Evolutionary conservation across 2,888 invertebrate species (phyloP).

Genomic region (Thereva nobilitata): DNA sequence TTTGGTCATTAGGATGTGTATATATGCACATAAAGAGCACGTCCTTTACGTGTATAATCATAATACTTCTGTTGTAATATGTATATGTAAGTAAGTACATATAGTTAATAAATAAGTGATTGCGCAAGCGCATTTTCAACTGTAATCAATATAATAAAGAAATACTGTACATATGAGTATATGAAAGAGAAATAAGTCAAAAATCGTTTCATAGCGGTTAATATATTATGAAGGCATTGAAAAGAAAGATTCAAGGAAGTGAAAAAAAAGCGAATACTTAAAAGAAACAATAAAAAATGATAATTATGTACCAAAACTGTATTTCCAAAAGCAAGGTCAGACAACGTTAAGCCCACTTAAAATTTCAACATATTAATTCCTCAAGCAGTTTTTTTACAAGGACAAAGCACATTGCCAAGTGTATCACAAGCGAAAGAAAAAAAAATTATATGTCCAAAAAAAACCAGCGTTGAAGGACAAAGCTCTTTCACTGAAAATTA

Average conservation of each 20-base stretch:
- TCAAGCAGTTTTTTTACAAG: constrained; percentile 14
- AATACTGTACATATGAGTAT: no score
- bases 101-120: no score
- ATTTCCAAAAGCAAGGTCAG: constrained; percentile 18
- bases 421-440: constrained; percentile 3
- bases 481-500: neutral
- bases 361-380: constrained; percentile 26
- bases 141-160: no score
- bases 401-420: constrained; percentile 2
- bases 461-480: constrained; percentile 10
- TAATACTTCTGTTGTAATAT: no score
- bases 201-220: no score
- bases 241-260: neutral
- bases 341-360: constrained; percentile 27
- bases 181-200: no score
- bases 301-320: neutral
- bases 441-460: constrained; percentile 9
- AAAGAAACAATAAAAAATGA: neutral
- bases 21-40: no score
- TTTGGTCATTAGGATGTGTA: no score
- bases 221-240: no score
- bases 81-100: no score
- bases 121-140: no score
- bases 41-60: no score
- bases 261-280: neutral